These are phyloP conservation scores for Lamellibrachia columna DNA, from an alignment of 2,888 invertebrate genomes.

Conservation along the genomic window DNA sequence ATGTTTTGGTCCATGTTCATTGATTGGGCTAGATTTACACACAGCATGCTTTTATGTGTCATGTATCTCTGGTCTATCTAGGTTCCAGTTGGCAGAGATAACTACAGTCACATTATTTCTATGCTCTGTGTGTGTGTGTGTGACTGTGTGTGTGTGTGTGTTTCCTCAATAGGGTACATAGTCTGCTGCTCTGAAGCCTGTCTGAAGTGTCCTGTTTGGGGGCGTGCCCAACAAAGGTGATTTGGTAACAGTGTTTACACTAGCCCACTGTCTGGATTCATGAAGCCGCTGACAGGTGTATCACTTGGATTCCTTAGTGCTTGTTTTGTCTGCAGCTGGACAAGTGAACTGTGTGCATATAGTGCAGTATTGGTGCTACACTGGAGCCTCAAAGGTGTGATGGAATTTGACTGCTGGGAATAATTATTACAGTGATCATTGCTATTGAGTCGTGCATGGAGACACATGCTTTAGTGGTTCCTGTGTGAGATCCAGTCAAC, in stretches of 20 bases:
- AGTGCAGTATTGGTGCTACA: not conserved
- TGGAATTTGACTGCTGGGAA: not conserved
- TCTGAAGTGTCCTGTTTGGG: not conserved
- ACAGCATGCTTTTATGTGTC: not conserved
- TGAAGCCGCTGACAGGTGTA: not conserved
- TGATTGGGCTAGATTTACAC: not conserved
- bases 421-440: not conserved
- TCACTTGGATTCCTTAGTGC: not conserved
- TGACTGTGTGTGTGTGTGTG: not conserved
- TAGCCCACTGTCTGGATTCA: not conserved
- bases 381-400: not conserved
- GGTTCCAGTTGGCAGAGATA: not conserved
- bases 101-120: not conserved
- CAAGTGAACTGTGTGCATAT: not conserved
- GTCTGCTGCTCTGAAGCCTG: not conserved
- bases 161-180: not conserved
- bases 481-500: not conserved
- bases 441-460: not conserved
- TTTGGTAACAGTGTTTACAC: slow-evolving; percentile 11
- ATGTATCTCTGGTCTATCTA: not conserved
- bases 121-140: not conserved
- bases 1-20: not conserved
- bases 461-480: not conserved
- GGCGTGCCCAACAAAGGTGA: not conserved
- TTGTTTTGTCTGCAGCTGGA: not conserved